Percentiles rank a stretch among this genome's conserved stretches.
Evolutionary conservation across 2,888 invertebrate genomes (phyloP).

Genomic region (Hylaea fasciaria): DNA sequence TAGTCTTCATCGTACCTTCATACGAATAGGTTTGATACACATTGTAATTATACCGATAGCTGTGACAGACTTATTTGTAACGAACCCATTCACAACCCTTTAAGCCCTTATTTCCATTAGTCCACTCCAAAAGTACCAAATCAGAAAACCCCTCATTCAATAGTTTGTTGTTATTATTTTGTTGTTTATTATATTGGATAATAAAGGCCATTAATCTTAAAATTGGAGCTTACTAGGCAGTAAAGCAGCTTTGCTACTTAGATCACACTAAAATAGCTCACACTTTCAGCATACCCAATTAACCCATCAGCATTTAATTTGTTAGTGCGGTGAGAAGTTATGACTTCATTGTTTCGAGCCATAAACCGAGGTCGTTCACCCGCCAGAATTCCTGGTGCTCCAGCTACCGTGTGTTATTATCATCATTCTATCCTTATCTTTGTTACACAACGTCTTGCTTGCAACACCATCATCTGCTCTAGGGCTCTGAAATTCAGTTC

Average conservation of each 20-base stretch:
- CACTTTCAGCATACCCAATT: conserved; percentile 22
- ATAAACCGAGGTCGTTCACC: conserved; percentile 62
- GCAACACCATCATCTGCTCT: conserved; percentile 40
- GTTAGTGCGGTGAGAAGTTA: conserved; percentile 43
- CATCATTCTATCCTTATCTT: conserved; percentile 58
- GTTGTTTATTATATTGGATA: no score
- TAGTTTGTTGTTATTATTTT: no score
- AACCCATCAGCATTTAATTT: conserved; percentile 36
- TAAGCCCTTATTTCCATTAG: no score
- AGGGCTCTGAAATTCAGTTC: conserved; percentile 18
- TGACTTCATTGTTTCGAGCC: conserved; percentile 48
- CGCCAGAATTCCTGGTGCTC: conserved; percentile 49
- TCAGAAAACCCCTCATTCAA: no score
- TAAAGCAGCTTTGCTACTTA: conserved; percentile 1
- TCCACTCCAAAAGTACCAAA: no score
- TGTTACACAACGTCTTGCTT: conserved; percentile 54
- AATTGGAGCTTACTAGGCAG: neutral
- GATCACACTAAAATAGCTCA: conserved; percentile 9
- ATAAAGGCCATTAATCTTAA: no score
- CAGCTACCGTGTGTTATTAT: conserved; percentile 48
- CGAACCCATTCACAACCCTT: no score
- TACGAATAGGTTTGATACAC: no score
- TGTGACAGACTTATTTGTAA: no score
- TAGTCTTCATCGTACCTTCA: no score
- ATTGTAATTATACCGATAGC: no score